A percentile compares a stretch with the other conserved stretches of the same genome.
phyloP scores from a whole-genome alignment of 2,888 invertebrate species.

The Zeuzera pyrina region DNA sequence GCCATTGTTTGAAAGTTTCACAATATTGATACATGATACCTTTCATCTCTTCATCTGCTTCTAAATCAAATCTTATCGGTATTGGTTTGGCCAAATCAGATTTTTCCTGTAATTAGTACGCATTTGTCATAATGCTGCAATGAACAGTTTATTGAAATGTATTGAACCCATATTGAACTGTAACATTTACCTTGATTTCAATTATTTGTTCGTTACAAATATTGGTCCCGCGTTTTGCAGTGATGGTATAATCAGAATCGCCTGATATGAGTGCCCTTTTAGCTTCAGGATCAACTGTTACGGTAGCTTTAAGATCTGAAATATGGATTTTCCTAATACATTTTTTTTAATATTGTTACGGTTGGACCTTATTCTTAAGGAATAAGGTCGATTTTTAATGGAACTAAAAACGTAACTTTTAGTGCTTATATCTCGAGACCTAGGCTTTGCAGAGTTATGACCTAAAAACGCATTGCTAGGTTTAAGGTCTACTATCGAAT shows the following conservation, averaged over 20 bases:
- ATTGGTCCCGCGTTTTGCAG: slow-evolving; percentile 32
- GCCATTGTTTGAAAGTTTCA: background rate
- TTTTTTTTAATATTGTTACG: too few species aligned
- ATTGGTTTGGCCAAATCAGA: slow-evolving; percentile 55
- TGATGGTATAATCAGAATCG: slow-evolving; percentile 32
- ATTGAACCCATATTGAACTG: too few species aligned
- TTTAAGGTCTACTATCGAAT: too few species aligned
- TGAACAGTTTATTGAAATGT: background rate
- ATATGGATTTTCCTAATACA: too few species aligned
- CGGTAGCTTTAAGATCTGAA: slow-evolving; percentile 40
- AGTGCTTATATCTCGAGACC: too few species aligned
- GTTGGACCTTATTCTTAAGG: too few species aligned
- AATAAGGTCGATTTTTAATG: too few species aligned
- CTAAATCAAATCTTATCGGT: slow-evolving; percentile 34
- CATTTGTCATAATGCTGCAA: too few species aligned
- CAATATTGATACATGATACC: slow-evolving; percentile 20
- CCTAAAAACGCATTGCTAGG: too few species aligned
- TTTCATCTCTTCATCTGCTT: slow-evolving; percentile 27
- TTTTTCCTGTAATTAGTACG: slow-evolving; percentile 34
- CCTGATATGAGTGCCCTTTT: slow-evolving; percentile 40
- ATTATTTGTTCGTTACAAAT: slow-evolving; percentile 47
- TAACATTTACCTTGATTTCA: slow-evolving; percentile 42
- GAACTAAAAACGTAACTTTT: too few species aligned
- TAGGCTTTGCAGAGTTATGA: too few species aligned
- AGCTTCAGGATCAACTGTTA: slow-evolving; percentile 39